phyloP scores from a whole-genome alignment of 2,888 invertebrate genomes.

The Xestia ashworthii region DNA sequence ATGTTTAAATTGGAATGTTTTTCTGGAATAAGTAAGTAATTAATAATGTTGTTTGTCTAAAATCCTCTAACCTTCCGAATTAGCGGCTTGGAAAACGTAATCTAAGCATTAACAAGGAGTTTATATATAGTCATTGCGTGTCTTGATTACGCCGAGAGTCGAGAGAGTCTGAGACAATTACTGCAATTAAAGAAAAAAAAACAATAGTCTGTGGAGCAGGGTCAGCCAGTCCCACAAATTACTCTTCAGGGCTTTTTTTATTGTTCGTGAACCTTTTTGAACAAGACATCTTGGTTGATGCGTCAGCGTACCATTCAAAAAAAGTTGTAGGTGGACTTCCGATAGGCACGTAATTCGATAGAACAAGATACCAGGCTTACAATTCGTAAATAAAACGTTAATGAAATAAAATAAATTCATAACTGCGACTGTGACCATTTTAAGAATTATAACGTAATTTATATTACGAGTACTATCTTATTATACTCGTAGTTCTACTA shows the following conservation, averaged over 20 bases:
- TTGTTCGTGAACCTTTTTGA: conserved; percentile 35
- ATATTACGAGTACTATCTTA: too few species aligned
- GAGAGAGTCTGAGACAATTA: conserved; percentile 70
- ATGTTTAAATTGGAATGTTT: not conserved
- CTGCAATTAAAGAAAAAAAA: conserved; percentile 74
- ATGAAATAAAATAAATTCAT: too few species aligned
- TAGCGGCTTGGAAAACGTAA: conserved; percentile 40
- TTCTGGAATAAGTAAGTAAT: not conserved
- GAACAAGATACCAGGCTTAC: not conserved
- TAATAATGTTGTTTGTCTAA: not conserved
- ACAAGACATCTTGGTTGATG: not conserved
- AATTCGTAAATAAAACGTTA: too few species aligned
- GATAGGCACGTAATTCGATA: too few species aligned
- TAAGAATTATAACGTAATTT: too few species aligned
- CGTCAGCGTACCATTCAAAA: too few species aligned
- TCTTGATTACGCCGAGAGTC: conserved; percentile 45
- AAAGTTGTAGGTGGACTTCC: not conserved
- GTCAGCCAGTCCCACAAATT: conserved; percentile 55
- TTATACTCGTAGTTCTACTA: too few species aligned
- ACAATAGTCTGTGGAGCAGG: conserved; percentile 65
- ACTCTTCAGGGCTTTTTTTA: conserved; percentile 46
- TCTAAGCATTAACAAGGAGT: conserved; percentile 53
- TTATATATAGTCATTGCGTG: conserved; percentile 73
- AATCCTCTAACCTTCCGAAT: conserved; percentile 21
- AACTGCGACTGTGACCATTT: too few species aligned